Conservation (phyloP, 2,797 vertebrate species). For the Garrulus glandarius region DNA sequence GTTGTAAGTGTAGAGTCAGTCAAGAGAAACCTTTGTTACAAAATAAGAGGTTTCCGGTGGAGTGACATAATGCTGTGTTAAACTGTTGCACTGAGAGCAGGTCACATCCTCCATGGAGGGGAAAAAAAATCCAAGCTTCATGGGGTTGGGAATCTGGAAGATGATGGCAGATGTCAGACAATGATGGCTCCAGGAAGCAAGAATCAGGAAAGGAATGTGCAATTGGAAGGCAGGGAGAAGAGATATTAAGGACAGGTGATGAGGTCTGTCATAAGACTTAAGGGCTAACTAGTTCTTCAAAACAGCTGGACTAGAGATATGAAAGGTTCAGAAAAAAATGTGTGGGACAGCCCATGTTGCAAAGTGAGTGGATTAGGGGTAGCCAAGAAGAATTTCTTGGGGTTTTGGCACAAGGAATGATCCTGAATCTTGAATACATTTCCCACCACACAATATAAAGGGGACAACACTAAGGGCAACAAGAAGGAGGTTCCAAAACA, state of each 20-base stretch:
- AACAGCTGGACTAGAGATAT: neutral
- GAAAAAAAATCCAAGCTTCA: neutral
- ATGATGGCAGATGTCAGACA: neutral
- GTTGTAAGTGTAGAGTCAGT: neutral
- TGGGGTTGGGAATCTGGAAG: neutral
- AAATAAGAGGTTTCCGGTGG: neutral
- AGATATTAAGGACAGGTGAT: neutral
- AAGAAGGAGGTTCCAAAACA: neutral
- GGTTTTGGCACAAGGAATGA: neutral
- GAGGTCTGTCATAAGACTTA: neutral
- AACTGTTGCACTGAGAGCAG: neutral
- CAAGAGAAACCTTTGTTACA: neutral
- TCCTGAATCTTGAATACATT: neutral
- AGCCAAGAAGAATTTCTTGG: neutral
- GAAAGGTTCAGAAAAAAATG: neutral
- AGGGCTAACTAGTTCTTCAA: neutral
- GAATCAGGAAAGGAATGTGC: neutral
- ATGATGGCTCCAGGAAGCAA: neutral
- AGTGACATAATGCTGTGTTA: neutral
- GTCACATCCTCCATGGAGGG: neutral
- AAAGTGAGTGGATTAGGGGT: neutral
- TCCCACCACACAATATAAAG: neutral
- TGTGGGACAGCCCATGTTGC: neutral
- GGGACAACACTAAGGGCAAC: neutral
- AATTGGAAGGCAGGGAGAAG: neutral